phyloP scores from a whole-genome alignment of 2,888 invertebrate genomes.

The Agriopis aurantiaria region DNA sequence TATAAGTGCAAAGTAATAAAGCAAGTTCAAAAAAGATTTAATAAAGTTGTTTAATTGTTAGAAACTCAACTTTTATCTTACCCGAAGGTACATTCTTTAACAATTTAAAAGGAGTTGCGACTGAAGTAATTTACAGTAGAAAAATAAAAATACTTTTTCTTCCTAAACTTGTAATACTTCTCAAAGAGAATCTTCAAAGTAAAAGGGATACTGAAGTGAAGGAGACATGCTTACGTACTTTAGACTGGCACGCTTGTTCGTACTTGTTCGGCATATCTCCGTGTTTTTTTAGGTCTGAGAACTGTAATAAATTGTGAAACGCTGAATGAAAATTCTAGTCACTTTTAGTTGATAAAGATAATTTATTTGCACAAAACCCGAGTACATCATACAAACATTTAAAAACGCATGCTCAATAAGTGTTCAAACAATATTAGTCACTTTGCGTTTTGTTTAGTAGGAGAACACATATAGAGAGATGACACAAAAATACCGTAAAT shows the following conservation, averaged over 20 bases:
- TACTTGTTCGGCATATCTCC: background rate
- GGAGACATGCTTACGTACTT: constrained; percentile 15
- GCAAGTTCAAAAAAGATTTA: constrained; percentile 14
- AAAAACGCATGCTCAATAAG: too few species aligned
- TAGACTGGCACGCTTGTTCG: constrained; percentile 2
- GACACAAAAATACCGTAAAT: too few species aligned
- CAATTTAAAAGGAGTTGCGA: constrained; percentile 50
- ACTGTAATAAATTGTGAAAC: too few species aligned
- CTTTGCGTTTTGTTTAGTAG: too few species aligned
- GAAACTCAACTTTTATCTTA: constrained; percentile 48
- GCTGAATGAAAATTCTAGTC: too few species aligned
- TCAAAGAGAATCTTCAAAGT: constrained; percentile 62
- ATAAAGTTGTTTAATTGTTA: constrained; percentile 31
- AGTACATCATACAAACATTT: too few species aligned
- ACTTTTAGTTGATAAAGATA: too few species aligned
- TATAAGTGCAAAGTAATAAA: constrained; percentile 22
- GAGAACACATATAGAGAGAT: too few species aligned
- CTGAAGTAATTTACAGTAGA: constrained; percentile 51
- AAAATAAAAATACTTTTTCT: constrained; percentile 55
- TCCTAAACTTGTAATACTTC: constrained; percentile 66
- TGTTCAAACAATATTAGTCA: too few species aligned
- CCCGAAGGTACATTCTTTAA: constrained; percentile 47
- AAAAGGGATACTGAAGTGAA: constrained; percentile 54
- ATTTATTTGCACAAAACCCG: too few species aligned
- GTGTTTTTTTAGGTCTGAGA: too few species aligned